Conservation (phyloP, 2,797 vertebrate species). For the Hirundo rustica region DNA sequence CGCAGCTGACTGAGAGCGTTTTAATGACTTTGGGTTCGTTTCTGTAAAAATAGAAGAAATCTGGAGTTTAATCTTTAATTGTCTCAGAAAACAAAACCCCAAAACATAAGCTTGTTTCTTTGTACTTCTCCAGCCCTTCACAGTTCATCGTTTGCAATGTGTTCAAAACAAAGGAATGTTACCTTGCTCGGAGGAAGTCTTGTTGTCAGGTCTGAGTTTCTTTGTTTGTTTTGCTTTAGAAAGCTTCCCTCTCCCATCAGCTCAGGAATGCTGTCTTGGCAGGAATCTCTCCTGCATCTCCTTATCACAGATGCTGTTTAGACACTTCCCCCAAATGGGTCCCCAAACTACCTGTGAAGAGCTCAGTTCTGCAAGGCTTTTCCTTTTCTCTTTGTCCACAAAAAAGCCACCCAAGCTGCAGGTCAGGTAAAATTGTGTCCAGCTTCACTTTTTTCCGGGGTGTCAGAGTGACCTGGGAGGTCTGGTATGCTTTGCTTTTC, state of each 20-base stretch:
- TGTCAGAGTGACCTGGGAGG: neutral
- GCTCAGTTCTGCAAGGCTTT: neutral
- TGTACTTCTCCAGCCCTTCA: neutral
- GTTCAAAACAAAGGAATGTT: neutral
- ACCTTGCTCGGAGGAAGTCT: neutral
- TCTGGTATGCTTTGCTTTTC: neutral
- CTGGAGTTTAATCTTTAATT: neutral
- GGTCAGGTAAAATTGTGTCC: neutral
- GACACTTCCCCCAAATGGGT: neutral
- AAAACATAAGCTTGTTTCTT: neutral
- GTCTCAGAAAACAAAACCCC: neutral
- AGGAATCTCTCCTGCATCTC: neutral
- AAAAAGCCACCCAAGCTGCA: neutral
- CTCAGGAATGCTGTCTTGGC: neutral
- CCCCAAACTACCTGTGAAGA: neutral
- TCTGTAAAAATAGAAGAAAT: constrained; percentile 41
- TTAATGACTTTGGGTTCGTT: neutral
- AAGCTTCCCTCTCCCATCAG: neutral
- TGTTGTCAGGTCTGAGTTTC: neutral
- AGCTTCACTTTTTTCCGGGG: neutral
- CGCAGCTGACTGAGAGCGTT: neutral
- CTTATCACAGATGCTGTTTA: neutral
- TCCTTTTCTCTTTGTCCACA: neutral
- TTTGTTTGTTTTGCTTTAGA: neutral
- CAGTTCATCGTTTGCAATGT: neutral